Evolutionary conservation across 2,888 invertebrate genomes (phyloP), one percentile per base, ranked within the genome.

Genomic region (Megamerina dolium): DNA sequence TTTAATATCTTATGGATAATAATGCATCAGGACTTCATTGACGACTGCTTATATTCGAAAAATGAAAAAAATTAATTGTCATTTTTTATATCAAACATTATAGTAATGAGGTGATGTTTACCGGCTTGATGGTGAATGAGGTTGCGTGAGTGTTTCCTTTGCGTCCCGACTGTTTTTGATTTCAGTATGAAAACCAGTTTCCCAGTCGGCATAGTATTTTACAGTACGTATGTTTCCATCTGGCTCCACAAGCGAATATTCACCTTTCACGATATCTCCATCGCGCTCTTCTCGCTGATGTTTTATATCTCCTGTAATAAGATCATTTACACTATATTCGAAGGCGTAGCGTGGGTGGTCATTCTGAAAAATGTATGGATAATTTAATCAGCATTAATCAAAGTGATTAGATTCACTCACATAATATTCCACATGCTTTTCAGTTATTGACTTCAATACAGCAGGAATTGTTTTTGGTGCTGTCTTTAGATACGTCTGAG

Each of bases 141-240:
- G 68, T 54, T 71, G 70, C 45, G 60, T 62, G 52, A 71, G 57
- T 38, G 59, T 54, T 57, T 70, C 70, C 27, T 51, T 59, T 32
- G 63, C 57, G 70, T 79, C 77, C 68, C 77, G 76, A 72, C 77
- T 79, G 68, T 83, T 83, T 67, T 76, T 78, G 37, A 85, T 82
- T 62, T 79, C 75, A 46, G 85, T 85, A 66, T 84, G 83, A 75
- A 85, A 85, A 59, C 85, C 85, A 56, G 81, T 83, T 68, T 83
- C 80, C 84, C 84, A 85, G 66, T 85, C 85, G 43, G 85, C 85
- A 43, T 81, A 77, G 70, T 85, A 85, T 70, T 82, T 77, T 45
- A 85, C 85, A 3, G 83, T 85, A 52, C 85, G 77, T 43, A 84
- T 81, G 50, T 82, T 82, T 43, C 85, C 85, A 72, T 85, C 84